phyloP scores from a whole-genome alignment of 2,797 vertebrate genomes.

The Pseudomugil tenellus region DNA sequence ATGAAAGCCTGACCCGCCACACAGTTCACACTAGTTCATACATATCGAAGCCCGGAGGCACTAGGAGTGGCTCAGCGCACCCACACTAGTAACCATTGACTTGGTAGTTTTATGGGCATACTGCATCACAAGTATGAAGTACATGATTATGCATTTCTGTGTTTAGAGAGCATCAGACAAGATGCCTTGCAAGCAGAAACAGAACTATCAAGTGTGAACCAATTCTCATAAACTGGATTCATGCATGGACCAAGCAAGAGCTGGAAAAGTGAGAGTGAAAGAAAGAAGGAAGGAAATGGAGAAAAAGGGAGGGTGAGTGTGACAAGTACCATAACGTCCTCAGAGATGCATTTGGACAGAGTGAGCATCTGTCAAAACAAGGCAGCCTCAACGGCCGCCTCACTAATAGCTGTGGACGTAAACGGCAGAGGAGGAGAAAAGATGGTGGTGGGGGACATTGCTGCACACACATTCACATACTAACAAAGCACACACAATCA shows the following conservation, averaged over 20 bases:
- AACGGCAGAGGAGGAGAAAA: slow-evolving; percentile 72
- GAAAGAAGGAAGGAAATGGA: slow-evolving; percentile 53
- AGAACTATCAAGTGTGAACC: slow-evolving; percentile 1
- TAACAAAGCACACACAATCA: slow-evolving; percentile 42
- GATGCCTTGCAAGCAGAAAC: too few species aligned
- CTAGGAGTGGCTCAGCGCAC: slow-evolving; percentile 5
- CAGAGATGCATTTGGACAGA: slow-evolving; percentile 86
- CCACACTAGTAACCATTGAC: slow-evolving; percentile 30
- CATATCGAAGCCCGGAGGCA: slow-evolving; percentile 35
- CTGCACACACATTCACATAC: slow-evolving; percentile 22
- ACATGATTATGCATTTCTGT: slow-evolving; percentile 2
- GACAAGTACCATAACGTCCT: slow-evolving; percentile 84
- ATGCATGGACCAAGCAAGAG: slow-evolving; percentile 29
- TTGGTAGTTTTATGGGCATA: slow-evolving; percentile 25
- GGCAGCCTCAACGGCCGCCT: slow-evolving; percentile 79
- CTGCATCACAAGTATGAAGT: slow-evolving; percentile 13
- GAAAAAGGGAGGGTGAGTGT: slow-evolving; percentile 63
- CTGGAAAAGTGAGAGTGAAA: slow-evolving; percentile 41
- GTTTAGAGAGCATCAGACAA: background rate
- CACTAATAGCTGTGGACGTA: slow-evolving; percentile 82
- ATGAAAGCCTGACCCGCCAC: slow-evolving; percentile 47
- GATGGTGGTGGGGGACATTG: slow-evolving; percentile 30
- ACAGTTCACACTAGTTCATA: slow-evolving; percentile 32
- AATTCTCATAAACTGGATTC: slow-evolving; percentile 32
- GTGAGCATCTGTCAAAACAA: slow-evolving; percentile 87